Base-by-base conservation (phyloP, 1,140 invertebrate genomes). In the Metaphire vulgaris region DNA sequence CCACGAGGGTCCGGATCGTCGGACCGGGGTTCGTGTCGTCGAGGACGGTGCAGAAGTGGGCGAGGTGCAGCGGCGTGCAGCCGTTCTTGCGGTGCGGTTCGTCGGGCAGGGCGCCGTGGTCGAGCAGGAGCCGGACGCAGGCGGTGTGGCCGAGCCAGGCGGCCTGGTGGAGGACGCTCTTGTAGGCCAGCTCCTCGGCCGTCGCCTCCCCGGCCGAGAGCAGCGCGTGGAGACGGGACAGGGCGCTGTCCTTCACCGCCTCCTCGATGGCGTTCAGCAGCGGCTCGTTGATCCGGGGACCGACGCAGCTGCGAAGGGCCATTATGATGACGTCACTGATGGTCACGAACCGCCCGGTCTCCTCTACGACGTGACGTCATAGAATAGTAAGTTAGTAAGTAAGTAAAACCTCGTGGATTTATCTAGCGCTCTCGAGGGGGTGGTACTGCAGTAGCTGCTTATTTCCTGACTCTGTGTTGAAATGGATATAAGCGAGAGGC, bases 51-150 rank as follows among this genome's bases (percentile, higher is more conserved):
- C 77, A 75, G 69, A 75, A 78, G 73, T 75, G 74, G 29, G 73
- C 73, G 2, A 78, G 77, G 41, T 78, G 77, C 0, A 78, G 68
- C 15, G 77, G 73, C 12, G 77, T 78, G 72, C 77, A 78, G 31
- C 77, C 77, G 32, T 78, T 78, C 32, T 75, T 75, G 29, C 64
- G 56, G 69, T 78, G 77, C 6, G 67, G 68, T 26, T 41, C n/a
- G 32, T 78, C 77, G 2, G 77, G 77, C 26, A 71, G 41, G 34
- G 72, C 77, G 16, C 77, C 77, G 34, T 74, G 65, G n/a, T 41
- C 68, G 21, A 78, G 77, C 0, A 78, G 56, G n/a, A 78, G 65
- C 73, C 41, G 33, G 28, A 78, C 77, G 69, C 77, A 78, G 26
- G 28, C 33, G 1, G 73, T n/a, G 72, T 71, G 33, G 1, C 77